Evolutionary conservation across 2,797 vertebrate genomes (phyloP).

Genomic region (Euphonia xanthogaster): DNA sequence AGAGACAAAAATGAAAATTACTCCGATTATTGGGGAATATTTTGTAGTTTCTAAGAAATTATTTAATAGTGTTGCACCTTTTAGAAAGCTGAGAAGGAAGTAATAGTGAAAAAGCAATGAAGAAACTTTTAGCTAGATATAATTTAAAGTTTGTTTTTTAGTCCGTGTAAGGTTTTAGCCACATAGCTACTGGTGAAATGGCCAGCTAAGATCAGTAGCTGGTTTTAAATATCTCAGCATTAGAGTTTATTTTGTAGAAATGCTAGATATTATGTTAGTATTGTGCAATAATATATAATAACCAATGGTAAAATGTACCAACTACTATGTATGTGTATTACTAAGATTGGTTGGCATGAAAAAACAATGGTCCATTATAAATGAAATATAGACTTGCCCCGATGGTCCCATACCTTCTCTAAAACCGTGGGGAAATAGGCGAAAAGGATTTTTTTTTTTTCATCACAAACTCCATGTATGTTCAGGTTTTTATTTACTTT

Average conservation of each 20-base stretch:
- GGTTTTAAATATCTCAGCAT: not conserved
- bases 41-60: not conserved
- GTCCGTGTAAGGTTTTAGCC: not conserved
- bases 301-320: not conserved
- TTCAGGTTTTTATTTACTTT: not conserved
- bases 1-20: not conserved
- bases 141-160: not conserved
- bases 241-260: not conserved
- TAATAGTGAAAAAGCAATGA: not conserved
- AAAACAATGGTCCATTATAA: not conserved
- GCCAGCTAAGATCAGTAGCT: not conserved
- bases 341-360: not conserved
- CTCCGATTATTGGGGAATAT: not conserved
- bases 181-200: not conserved
- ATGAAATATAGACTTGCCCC: not conserved
- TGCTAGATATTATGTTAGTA: not conserved
- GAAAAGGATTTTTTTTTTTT: not conserved
- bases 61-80: not conserved
- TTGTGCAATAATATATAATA: not conserved
- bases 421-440: not conserved
- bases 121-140: not conserved
- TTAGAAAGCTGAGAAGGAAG: not conserved
- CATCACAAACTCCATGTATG: not conserved
- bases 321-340: not conserved
- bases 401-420: not conserved